A percentile compares a stretch with the other conserved stretches of the same genome.
Evolutionary conservation across 2,888 invertebrate genomes (phyloP).

Genomic region (Abrostola triplasia): DNA sequence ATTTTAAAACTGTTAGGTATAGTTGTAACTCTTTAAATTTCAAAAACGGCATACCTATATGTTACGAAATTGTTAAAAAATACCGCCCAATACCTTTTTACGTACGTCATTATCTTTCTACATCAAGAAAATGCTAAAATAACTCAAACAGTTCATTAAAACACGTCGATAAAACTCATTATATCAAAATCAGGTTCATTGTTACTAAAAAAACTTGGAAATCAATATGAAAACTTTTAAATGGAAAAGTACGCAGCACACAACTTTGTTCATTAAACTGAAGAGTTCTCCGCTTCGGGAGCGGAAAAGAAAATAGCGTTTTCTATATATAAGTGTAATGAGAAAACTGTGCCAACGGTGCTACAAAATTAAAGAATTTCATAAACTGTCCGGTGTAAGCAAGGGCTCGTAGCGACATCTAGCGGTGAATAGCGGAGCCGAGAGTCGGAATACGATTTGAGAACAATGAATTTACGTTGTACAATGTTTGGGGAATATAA

Average conservation of each 20-base stretch:
- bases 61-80: too few relatives aligned
- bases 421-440: slow-evolving; percentile 71
- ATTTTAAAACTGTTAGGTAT: too few relatives aligned
- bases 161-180: slow-evolving; percentile 50
- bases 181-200: slow-evolving; percentile 68
- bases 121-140: too few relatives aligned
- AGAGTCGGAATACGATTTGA: neutral
- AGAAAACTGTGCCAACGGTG: slow-evolving; percentile 69
- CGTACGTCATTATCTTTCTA: too few relatives aligned
- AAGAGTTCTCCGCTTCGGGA: slow-evolving; percentile 68
- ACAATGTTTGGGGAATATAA: too few relatives aligned
- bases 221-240: slow-evolving; percentile 81
- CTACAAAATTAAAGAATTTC: slow-evolving; percentile 57
- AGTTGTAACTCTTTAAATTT: too few relatives aligned
- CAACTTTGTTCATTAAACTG: slow-evolving; percentile 85
- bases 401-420: slow-evolving; percentile 74
- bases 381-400: slow-evolving; percentile 26
- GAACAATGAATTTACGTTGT: too few relatives aligned
- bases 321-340: slow-evolving; percentile 66
- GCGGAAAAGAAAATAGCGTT: slow-evolving; percentile 69
- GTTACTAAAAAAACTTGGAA: slow-evolving; percentile 75
- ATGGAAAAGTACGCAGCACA: slow-evolving; percentile 79
- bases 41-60: too few relatives aligned
- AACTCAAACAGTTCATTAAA: slow-evolving; percentile 29
- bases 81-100: too few relatives aligned